Conservation (phyloP, 2,797 vertebrate species). For the Neosilurus mollespiculum region DNA sequence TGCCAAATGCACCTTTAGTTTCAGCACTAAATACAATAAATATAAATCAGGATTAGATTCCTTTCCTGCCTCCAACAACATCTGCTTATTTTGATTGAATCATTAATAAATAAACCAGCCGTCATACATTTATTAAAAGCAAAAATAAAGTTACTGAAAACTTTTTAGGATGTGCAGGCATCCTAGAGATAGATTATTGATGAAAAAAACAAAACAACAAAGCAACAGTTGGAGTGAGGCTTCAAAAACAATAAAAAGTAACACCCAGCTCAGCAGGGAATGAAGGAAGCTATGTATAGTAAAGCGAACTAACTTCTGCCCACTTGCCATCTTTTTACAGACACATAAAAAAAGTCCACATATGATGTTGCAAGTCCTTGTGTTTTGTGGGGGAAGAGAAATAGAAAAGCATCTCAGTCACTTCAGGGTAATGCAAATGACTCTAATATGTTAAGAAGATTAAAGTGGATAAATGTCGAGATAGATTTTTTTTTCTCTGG, state of each 20-base stretch:
- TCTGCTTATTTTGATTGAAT: neutral
- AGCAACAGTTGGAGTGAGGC: conserved; percentile 66
- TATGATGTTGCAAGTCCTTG: conserved; percentile 70
- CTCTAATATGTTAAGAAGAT: conserved; percentile 88
- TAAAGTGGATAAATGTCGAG: conserved; percentile 87
- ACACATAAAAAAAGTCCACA: conserved; percentile 73
- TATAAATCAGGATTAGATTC: neutral
- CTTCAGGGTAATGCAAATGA: conserved; percentile 83
- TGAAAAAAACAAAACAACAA: conserved; percentile 45
- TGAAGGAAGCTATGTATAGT: conserved; percentile 61
- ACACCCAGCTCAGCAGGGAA: conserved; percentile 50
- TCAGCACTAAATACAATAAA: neutral
- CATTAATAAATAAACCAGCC: neutral
- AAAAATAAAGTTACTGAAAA: neutral
- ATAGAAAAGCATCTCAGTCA: conserved; percentile 76
- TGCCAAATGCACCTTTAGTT: neutral
- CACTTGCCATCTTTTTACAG: conserved; percentile 68
- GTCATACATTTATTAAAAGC: neutral
- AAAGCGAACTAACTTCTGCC: conserved; percentile 74
- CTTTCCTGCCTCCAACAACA: neutral
- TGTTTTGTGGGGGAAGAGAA: conserved; percentile 75
- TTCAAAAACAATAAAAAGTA: conserved; percentile 33
- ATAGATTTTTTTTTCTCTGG: conserved; percentile 76
- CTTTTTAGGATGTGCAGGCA: neutral
- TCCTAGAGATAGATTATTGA: neutral